These are phyloP conservation scores for Ceyx margarethae DNA, from an alignment of 2,113 vertebrate species.

Conservation along the genomic window DNA sequence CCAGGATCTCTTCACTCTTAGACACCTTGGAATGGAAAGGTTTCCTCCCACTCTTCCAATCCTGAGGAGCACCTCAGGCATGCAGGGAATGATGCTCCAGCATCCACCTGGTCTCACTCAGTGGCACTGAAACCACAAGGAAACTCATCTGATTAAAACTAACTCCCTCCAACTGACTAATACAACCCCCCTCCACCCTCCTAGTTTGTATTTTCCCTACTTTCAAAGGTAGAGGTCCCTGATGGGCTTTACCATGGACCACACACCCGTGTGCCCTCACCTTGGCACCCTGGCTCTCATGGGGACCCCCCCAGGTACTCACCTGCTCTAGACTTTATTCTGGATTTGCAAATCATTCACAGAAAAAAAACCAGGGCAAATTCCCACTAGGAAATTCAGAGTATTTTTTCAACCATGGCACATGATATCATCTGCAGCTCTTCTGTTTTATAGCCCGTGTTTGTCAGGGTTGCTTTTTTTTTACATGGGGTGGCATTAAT, in stretches of 20 bases:
- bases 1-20: background rate
- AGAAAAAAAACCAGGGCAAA: too few relatives aligned
- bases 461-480: background rate
- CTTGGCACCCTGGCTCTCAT: background rate
- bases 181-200: background rate
- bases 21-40: background rate
- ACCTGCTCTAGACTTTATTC: background rate
- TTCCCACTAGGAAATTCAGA: background rate
- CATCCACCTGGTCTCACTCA: fast-evolving
- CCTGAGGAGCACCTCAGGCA: background rate
- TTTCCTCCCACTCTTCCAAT: background rate
- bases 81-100: background rate
- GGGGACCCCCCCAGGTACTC: background rate
- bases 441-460: background rate
- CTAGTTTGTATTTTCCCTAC: background rate
- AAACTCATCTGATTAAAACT: background rate
- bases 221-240: background rate
- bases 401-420: fast-evolving
- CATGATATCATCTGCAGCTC: fast-evolving
- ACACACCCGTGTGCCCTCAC: fast-evolving
- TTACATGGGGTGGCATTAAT: background rate
- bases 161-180: too few relatives aligned
- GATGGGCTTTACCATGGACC: background rate
- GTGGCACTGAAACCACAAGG: fast-evolving
- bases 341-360: background rate